These are phyloP conservation scores for Octodonta nipae DNA, from an alignment of 2,888 invertebrate species.

Conservation along the genomic window DNA sequence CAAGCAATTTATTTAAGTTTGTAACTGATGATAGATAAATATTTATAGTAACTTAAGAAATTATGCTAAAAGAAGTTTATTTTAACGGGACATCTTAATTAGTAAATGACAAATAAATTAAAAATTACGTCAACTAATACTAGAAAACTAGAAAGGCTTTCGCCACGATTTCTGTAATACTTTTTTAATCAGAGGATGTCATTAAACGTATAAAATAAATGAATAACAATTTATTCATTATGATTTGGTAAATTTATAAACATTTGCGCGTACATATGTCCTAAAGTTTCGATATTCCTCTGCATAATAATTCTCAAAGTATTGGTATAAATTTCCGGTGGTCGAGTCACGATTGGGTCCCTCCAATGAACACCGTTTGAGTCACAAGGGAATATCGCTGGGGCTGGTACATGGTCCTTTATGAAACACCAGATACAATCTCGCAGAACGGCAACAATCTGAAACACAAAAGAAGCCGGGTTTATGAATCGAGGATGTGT, in stretches of 20 bases:
- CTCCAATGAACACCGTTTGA: slow-evolving; percentile 61
- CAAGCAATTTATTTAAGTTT: too few relatives aligned
- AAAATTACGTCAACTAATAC: too few relatives aligned
- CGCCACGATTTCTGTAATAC: too few relatives aligned
- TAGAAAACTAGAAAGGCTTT: too few relatives aligned
- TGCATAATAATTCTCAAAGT: slow-evolving; percentile 66
- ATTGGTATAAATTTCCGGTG: slow-evolving; percentile 64
- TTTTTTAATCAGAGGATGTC: too few relatives aligned
- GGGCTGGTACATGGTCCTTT: slow-evolving; percentile 77
- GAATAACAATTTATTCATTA: slow-evolving; percentile 9
- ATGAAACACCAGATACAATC: slow-evolving; percentile 86
- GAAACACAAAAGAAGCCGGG: slow-evolving; percentile 17
- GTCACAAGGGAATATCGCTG: slow-evolving; percentile 61
- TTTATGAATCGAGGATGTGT: too few relatives aligned
- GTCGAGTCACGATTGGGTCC: slow-evolving; percentile 56
- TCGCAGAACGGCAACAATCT: slow-evolving; percentile 65
- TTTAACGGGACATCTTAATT: too few relatives aligned
- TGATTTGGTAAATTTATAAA: slow-evolving; percentile 39
- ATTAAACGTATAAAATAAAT: too few relatives aligned
- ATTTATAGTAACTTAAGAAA: too few relatives aligned
- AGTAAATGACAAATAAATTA: too few relatives aligned
- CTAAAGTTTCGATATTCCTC: slow-evolving; percentile 61
- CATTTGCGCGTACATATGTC: slow-evolving; percentile 64
- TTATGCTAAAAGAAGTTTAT: too few relatives aligned
- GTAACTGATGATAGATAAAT: too few relatives aligned